Conservation (phyloP, 2,888 invertebrate genomes). For the Sceliomorpha sp. region DNA sequence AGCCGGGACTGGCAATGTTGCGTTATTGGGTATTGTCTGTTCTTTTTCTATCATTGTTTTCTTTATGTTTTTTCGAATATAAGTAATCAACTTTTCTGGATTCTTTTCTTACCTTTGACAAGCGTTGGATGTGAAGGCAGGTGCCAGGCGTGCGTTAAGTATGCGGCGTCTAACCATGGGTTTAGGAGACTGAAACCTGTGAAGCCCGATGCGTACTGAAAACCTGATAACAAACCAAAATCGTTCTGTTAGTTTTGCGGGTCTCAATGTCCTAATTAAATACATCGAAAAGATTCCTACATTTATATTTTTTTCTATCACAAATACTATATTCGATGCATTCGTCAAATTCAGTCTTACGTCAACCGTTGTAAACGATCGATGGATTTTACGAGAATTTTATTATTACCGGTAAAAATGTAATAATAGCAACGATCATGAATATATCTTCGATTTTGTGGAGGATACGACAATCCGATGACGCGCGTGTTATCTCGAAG, state of each 20-base stretch:
- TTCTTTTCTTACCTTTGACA: constrained; percentile 83
- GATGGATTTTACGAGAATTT: no score
- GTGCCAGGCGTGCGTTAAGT: constrained; percentile 87
- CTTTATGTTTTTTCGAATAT: no score
- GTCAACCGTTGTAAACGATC: no score
- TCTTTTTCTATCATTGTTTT: no score
- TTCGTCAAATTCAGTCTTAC: neutral
- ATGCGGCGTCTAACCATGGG: constrained; percentile 92
- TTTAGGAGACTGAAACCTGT: constrained; percentile 84
- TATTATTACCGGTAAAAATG: no score
- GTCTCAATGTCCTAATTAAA: no score
- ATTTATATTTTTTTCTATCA: no score
- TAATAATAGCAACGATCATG: no score
- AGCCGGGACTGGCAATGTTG: neutral
- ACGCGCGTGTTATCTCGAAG: constrained; percentile 1
- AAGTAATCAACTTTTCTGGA: neutral
- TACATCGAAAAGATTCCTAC: no score
- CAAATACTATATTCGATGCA: neutral
- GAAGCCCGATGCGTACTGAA: constrained; percentile 87
- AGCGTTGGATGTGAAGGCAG: constrained; percentile 82
- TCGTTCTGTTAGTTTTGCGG: no score
- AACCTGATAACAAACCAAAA: constrained; percentile 85
- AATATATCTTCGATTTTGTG: no score
- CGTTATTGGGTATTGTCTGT: neutral
- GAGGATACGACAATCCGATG: no score